phyloP scores from a whole-genome alignment of 2,888 invertebrate genomes.

The Amphimallon solstitiale region DNA sequence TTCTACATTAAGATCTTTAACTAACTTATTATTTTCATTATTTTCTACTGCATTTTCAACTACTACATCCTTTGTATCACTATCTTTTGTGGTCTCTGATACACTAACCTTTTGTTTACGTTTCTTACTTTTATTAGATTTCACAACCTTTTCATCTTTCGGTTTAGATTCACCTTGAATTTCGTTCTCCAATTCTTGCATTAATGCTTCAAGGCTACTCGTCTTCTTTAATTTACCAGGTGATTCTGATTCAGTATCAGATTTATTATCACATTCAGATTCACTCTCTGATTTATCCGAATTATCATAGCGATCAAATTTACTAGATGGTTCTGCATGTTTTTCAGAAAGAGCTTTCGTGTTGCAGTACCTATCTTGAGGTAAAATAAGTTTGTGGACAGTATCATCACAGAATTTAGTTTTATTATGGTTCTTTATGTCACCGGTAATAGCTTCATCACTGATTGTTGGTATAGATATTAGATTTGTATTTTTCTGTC shows the following conservation, averaged over 20 bases:
- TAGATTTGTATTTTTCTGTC: slow-evolving; percentile 62
- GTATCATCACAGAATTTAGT: slow-evolving; percentile 32
- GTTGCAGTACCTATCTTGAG: slow-evolving; percentile 57
- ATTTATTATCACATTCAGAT: slow-evolving; percentile 55
- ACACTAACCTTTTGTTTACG: slow-evolving; percentile 37
- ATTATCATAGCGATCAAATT: slow-evolving; percentile 65
- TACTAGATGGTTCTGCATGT: slow-evolving; percentile 53
- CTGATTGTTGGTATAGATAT: slow-evolving; percentile 65
- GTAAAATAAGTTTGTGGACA: slow-evolving; percentile 53
- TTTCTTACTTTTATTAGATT: slow-evolving; percentile 40
- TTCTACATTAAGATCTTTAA: neutral
- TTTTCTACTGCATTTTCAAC: slow-evolving; percentile 9
- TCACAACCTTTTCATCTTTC: slow-evolving; percentile 41
- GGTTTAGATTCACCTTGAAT: slow-evolving; percentile 56
- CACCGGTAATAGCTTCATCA: slow-evolving; percentile 48
- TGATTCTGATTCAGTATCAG: slow-evolving; percentile 56
- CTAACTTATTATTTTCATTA: neutral
- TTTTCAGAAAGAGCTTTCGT: slow-evolving; percentile 43
- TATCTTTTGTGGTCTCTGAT: slow-evolving; percentile 9
- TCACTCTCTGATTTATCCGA: slow-evolving; percentile 60
- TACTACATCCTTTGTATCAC: neutral
- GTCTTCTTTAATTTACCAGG: slow-evolving; percentile 63
- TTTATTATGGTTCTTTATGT: slow-evolving; percentile 10
- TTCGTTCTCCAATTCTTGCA: slow-evolving; percentile 67
- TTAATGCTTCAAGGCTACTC: slow-evolving; percentile 65